Percentiles rank a stretch among this genome's conserved stretches.
phyloP scores from a whole-genome alignment of 2,113 vertebrate genomes.

The Accipiter virgatus region DNA sequence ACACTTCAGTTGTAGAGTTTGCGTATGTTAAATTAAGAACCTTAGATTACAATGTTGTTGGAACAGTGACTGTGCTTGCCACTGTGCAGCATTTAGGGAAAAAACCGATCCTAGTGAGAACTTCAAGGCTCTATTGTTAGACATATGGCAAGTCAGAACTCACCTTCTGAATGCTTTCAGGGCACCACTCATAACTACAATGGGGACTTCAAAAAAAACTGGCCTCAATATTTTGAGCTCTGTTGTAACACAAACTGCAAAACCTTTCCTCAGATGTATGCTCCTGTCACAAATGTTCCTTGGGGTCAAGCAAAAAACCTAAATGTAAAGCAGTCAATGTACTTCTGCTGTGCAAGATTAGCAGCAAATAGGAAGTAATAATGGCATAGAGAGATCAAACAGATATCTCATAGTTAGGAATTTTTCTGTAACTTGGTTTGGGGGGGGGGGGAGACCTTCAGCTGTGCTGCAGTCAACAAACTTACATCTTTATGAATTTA shows the following conservation, averaged over 20 bases:
- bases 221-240: background rate
- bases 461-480: background rate
- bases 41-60: background rate
- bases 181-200: background rate
- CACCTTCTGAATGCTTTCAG: background rate
- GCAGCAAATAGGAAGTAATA: background rate
- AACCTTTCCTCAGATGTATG: background rate
- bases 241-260: background rate
- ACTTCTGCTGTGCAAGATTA: background rate
- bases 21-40: background rate
- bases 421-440: background rate
- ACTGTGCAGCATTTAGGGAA: background rate
- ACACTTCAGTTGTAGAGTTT: background rate
- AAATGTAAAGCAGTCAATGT: background rate
- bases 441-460: background rate
- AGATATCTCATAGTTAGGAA: background rate
- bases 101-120: background rate
- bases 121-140: background rate
- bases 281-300: background rate
- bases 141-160: background rate
- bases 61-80: background rate
- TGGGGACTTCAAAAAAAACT: background rate
- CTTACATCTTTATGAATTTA: background rate
- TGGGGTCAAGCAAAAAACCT: background rate
- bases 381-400: background rate